Base-by-base conservation (phyloP, 2,797 vertebrate species). In the Cossypha heuglini region DNA sequence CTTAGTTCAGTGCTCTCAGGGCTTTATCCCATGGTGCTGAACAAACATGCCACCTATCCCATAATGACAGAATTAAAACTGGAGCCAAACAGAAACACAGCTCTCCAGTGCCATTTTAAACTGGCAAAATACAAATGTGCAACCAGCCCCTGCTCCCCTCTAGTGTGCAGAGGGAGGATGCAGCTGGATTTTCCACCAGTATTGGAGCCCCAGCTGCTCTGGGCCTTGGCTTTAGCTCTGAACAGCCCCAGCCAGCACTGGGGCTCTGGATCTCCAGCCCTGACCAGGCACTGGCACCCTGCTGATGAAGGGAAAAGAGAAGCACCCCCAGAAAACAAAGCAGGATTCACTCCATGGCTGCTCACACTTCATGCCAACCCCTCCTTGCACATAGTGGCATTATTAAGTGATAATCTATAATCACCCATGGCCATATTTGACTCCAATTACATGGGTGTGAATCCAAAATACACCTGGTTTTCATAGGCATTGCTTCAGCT, bases 181-280 rank as follows among this genome's bases (percentile, higher is more conserved):
- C 78, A 33, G 54, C 22, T 31, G 5, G 15, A 9, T 0, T 29
- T 25, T 18, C 12, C 19, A 18, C 2, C 5, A 17, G 0, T 3
- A 1, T 1, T 33, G 16, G 4, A 45, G 25, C 20, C 72, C 48
- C 25, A 28, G 19, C 20, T 40, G 0, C 6, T 29, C 35, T 19
- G 29, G 28, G 37, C 9, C 13, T 51, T 33, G 42, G 17, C n/a
- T 78, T 52, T 11, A 40, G 2, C 18, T 19, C 28, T 62, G n/a
- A 22, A 3, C 31, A 57, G 11, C 58, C n/a, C 38, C 1, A 29
- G 20, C 5, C 48, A 11, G 0, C 1, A 0, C 29, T 14, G 21
- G 59, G 45, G 31, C 24, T 33, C 1, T 17, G 35, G 21, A 5
- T 24, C 52, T 29, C 8, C 48, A 66, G 45, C 61, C 52, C 15